phyloP scores from a whole-genome alignment of 2,797 vertebrate genomes.

The Erpetoichthys calabaricus region DNA sequence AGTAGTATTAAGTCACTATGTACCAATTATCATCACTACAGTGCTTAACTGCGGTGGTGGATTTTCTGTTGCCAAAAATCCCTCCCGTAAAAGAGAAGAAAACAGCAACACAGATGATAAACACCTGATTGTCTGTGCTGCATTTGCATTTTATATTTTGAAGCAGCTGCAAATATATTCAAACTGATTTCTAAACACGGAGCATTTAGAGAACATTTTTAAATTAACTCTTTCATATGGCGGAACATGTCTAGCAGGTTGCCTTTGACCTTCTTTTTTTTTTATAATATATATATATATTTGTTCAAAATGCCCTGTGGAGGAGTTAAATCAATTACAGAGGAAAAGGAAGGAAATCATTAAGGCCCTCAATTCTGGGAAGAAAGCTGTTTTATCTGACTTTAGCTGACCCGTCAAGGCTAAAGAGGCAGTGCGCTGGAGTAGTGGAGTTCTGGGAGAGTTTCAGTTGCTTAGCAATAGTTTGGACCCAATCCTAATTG shows the following conservation, averaged over 20 bases:
- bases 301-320: not conserved
- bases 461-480: not conserved
- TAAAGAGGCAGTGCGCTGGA: not conserved
- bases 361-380: constrained; percentile 8
- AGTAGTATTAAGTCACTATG: too few relatives aligned
- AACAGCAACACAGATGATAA: too few relatives aligned
- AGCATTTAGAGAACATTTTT: too few relatives aligned
- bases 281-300: too few relatives aligned
- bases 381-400: constrained; percentile 4
- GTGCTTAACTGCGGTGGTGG: too few relatives aligned
- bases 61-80: too few relatives aligned
- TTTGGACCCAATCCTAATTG: not conserved
- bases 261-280: too few relatives aligned
- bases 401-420: not conserved
- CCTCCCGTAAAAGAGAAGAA: too few relatives aligned
- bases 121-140: too few relatives aligned
- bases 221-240: too few relatives aligned
- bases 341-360: constrained; percentile 3
- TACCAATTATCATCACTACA: too few relatives aligned
- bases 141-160: constrained; percentile 23
- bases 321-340: not conserved
- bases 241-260: too few relatives aligned
- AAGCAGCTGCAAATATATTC: constrained; percentile 43
- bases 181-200: constrained; percentile 36
- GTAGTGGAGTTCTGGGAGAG: not conserved